Conservation (phyloP, 53 echinoderm and acorn worm genomes). For the Paelopatides confundens region DNA sequence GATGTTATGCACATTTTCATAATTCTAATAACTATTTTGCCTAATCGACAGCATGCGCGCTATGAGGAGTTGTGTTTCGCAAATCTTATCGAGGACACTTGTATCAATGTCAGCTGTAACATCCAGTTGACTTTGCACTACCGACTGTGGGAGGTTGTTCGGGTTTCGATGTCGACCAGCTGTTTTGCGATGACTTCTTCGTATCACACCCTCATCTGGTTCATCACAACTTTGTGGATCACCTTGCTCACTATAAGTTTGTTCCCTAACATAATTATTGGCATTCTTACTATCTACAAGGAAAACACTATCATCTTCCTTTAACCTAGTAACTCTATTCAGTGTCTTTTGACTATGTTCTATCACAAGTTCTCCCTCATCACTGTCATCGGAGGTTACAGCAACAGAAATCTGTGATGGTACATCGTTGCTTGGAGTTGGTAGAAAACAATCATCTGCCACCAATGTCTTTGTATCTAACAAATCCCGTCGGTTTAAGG, state of each 20-base stretch:
- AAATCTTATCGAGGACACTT: not conserved
- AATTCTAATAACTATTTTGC: too few relatives aligned
- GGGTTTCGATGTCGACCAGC: conserved; percentile 9
- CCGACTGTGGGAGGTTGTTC: not conserved
- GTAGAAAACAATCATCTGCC: not conserved
- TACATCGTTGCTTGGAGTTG: not conserved
- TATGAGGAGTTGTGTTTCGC: conserved; percentile 2
- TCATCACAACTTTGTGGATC: not conserved
- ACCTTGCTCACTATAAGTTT: too few relatives aligned
- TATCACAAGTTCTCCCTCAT: not conserved
- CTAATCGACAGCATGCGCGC: not conserved
- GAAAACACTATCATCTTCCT: not conserved
- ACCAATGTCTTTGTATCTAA: conserved; percentile 11
- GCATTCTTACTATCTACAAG: not conserved
- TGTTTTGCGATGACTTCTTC: not conserved
- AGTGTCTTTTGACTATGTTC: not conserved
- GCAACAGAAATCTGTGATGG: not conserved
- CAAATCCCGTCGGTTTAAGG: conserved; percentile 24
- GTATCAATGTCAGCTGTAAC: not conserved
- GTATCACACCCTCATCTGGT: not conserved
- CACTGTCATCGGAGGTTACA: not conserved
- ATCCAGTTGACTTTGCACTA: not conserved
- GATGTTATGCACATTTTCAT: too few relatives aligned
- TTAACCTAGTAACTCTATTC: not conserved
- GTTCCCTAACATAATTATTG: too few relatives aligned